phyloP scores from a whole-genome alignment of 2,888 invertebrate species.

The Coenonympha glycerion region DNA sequence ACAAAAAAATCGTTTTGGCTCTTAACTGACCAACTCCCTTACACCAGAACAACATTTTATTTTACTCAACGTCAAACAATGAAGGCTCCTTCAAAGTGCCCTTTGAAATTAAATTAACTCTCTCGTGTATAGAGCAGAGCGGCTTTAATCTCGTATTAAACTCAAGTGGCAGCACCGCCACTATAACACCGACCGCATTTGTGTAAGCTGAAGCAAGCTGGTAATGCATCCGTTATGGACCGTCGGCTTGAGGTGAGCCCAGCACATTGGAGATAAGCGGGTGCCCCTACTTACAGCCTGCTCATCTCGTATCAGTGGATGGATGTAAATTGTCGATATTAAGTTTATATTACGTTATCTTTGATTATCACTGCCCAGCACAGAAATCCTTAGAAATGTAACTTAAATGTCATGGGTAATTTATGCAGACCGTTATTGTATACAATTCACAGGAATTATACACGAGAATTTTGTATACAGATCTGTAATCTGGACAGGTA shows the following conservation, averaged over 20 bases:
- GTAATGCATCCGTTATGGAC: slow-evolving; percentile 35
- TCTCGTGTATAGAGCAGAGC: slow-evolving; percentile 18
- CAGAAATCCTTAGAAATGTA: too few relatives aligned
- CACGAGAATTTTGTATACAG: too few relatives aligned
- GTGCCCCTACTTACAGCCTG: slow-evolving; percentile 10
- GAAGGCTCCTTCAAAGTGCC: slow-evolving; percentile 11
- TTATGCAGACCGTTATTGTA: too few relatives aligned
- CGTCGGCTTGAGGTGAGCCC: slow-evolving; percentile 31
- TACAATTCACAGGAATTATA: too few relatives aligned
- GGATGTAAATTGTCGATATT: too few relatives aligned
- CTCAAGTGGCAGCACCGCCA: slow-evolving; percentile 43
- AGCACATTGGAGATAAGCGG: slow-evolving; percentile 21
- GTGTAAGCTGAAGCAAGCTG: slow-evolving; percentile 39
- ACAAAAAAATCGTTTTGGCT: too few relatives aligned
- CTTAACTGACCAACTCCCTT: too few relatives aligned
- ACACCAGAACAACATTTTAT: neutral
- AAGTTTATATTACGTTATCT: too few relatives aligned
- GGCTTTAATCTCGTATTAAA: slow-evolving; percentile 30
- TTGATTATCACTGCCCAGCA: too few relatives aligned
- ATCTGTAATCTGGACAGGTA: too few relatives aligned
- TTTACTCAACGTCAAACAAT: neutral
- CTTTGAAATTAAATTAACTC: slow-evolving; percentile 27
- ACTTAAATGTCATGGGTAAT: too few relatives aligned
- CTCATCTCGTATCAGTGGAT: too few relatives aligned
- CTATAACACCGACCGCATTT: slow-evolving; percentile 45